phyloP scores from a whole-genome alignment of 1,140 invertebrate species.

The Armadillidium nasatum region DNA sequence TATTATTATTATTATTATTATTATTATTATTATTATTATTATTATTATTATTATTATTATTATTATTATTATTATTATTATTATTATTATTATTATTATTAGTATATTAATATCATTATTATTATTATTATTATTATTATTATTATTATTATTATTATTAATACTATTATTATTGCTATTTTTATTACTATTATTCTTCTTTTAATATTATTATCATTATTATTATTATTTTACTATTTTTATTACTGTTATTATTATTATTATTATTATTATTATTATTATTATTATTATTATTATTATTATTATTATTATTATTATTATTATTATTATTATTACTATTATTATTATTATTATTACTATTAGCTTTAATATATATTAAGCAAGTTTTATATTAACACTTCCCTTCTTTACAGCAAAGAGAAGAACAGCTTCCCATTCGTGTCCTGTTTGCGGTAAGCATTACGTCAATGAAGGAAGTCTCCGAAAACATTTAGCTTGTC shows the following conservation, averaged over 20 bases:
- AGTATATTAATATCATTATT: no score
- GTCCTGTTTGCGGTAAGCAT: conserved; percentile 88
- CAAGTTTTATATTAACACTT: neutral
- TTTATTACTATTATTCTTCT: no score
- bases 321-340: neutral
- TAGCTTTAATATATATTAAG: no score
- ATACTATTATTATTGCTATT: no score
- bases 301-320: neutral
- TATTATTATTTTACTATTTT: no score
- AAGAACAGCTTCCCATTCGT: conserved; percentile 85
- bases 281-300: neutral
- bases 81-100: no score
- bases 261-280: neutral
- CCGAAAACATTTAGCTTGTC: conserved; percentile 83
- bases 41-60: neutral
- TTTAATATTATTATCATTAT: no score
- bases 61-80: neutral
- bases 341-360: no score
- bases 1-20: neutral
- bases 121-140: no score
- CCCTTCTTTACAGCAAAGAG: conserved; percentile 67
- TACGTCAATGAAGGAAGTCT: conserved; percentile 91
- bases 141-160: no score
- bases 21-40: conserved; percentile 3
- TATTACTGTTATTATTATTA: neutral